These are phyloP conservation scores for Hirudo medicinalis DNA, from an alignment of 1,140 invertebrate genomes.

Conservation along the genomic window DNA sequence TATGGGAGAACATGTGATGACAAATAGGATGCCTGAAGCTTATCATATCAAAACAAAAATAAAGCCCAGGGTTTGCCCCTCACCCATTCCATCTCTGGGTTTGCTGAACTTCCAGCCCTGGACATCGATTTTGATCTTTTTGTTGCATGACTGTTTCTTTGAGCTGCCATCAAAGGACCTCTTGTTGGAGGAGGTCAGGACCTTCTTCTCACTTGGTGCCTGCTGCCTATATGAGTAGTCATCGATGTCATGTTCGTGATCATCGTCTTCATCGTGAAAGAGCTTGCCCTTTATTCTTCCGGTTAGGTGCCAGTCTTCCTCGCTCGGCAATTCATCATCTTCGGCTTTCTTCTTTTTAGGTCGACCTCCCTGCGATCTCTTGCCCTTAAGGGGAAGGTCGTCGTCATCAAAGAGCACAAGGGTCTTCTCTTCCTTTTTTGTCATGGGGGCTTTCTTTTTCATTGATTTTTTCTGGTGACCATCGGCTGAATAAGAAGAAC, in stretches of 20 bases:
- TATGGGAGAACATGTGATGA: no score
- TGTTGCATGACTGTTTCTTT: background rate
- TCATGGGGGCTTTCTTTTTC: no score
- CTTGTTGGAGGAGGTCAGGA: conserved; percentile 7
- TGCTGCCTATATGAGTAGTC: background rate
- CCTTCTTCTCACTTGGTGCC: no score
- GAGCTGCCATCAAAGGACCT: background rate
- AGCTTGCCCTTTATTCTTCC: background rate
- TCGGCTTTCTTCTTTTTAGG: background rate
- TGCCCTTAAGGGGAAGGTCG: conserved; percentile 3
- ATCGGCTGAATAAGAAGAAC: no score
- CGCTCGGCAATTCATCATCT: background rate
- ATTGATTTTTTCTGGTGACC: no score
- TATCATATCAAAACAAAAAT: no score
- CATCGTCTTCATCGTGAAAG: conserved; percentile 3
- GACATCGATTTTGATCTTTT: conserved; percentile 4
- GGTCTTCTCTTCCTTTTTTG: background rate
- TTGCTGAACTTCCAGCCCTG: conserved; percentile 8
- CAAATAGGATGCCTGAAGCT: no score
- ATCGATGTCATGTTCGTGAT: background rate
- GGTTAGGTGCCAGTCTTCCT: background rate
- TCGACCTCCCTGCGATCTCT: background rate
- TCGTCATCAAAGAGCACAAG: conserved; percentile 6
- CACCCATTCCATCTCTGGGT: background rate
- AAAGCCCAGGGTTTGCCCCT: no score